Base-by-base conservation (phyloP, 2,888 invertebrate species). In the Teleogryllus oceanicus region DNA sequence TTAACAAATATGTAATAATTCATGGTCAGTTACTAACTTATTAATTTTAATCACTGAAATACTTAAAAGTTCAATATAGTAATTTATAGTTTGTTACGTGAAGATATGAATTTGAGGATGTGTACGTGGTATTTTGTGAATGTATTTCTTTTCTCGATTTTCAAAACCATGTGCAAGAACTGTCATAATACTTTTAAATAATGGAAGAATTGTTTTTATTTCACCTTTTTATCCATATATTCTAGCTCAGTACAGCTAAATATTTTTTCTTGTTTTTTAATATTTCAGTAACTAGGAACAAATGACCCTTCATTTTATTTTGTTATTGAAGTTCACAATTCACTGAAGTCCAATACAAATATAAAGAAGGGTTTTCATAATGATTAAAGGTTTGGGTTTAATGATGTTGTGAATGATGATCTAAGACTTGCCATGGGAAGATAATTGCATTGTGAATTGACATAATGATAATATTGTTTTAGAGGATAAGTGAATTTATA, bases 361-460 rank as follows among this genome's bases (percentile, higher is more conserved):
- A n/a, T 13, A 62, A 62, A 62, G 62, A 37, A 37, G 62, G 62
- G 62, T 18, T 62, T 37, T 37, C 37, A 37, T 37, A 37, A 37
- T 37, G 37, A 37, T 37, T 37, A 37, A 37, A 37, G 37, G 37
- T 37, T 37, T 62, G 62, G n/a, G 13, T 62, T 62, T 62, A 18
- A 62, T 13, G 62, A 62, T 62, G 13, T 62, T 62, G 37, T 37
- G 37, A 37, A 37, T 37, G 37, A 37, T 37, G 37, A 37, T 37
- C 37, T 37, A 37, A 37, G 37, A 37, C 37, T 37, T 37, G 37
- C 37, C 37, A 62, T 62, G n/a, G 16, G 62, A 12, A 62, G 13
- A 18, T 62, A 62, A 62, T 62, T 62, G 62, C 62, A 62, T 62
- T 62, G 62, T 62, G 62, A 62, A 62, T 62, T 62, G 62, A 62